A percentile compares a stretch with the other conserved stretches of the same genome.
Evolutionary conservation across 2,797 vertebrate species (phyloP).

Genomic region (Enteromius treurensis): DNA sequence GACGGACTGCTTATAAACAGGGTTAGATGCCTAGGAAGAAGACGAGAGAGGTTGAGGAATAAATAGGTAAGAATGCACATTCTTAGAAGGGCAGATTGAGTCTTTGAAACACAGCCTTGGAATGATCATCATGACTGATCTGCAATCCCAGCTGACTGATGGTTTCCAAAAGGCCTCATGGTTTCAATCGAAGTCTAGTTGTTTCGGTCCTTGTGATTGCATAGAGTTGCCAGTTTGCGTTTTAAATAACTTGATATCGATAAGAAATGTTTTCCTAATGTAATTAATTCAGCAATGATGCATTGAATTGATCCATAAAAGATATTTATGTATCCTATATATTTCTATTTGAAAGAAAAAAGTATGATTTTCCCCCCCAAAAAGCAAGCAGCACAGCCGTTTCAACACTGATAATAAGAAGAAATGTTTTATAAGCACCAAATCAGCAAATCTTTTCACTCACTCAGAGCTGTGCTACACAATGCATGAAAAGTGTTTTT

Average conservation of each 20-base stretch:
- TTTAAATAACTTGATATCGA: neutral
- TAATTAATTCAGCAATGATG: neutral
- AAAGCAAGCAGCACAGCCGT: neutral
- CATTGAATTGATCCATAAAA: neutral
- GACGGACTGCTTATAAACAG: slow-evolving; percentile 92
- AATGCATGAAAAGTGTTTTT: too few species aligned
- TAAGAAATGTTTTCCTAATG: neutral
- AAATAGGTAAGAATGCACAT: slow-evolving; percentile 58
- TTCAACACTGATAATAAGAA: neutral
- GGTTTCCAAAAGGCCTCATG: slow-evolving; percentile 40
- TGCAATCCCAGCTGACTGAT: slow-evolving; percentile 44
- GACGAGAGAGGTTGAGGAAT: slow-evolving; percentile 30
- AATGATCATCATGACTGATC: slow-evolving; percentile 36
- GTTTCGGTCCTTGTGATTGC: slow-evolving; percentile 36
- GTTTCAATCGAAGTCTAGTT: slow-evolving; percentile 48
- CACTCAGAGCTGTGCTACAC: too few species aligned
- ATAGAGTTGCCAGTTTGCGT: slow-evolving; percentile 31
- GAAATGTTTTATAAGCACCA: neutral
- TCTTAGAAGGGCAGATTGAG: slow-evolving; percentile 26
- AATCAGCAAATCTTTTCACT: neutral
- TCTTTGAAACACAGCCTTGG: slow-evolving; percentile 42
- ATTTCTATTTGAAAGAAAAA: neutral
- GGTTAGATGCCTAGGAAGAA: slow-evolving; percentile 89
- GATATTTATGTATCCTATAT: neutral
- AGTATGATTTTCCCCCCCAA: too few species aligned